Base-by-base conservation (phyloP, 1,140 invertebrate species). In the Trachelipus rathkii region DNA sequence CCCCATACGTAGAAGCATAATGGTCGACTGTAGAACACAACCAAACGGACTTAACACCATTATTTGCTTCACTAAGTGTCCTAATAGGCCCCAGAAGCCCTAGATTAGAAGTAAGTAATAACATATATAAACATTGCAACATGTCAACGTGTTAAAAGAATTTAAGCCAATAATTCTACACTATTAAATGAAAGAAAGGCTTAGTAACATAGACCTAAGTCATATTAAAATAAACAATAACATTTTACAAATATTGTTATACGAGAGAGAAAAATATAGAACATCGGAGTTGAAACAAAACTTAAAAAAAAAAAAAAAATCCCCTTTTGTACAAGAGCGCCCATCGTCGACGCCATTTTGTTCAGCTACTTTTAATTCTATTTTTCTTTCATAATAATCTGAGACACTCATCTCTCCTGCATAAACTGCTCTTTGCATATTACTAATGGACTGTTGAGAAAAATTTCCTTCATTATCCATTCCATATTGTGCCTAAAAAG, bases 381-480 rank as follows among this genome's bases (percentile, higher is more conserved):
- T 89, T 83, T 92, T 91, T n/a, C 91, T 88, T 82, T 94, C 91
- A 83, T 95, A 94, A 85, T 92, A 95, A 84, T 95, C 93, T 0
- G 90, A 88, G 0, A 94, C 91, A 11, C 91, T 91, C 85, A 96
- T 90, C 83, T 94, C 91, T 2, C 93, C 93, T 33, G 90, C 90
- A 84, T 91, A 92, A 10, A 95, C 93, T 72, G 93, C 93, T 68
- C 90, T 86, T 83, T 93, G 91, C 87, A 96, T 90, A 84, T 92
- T 92, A 33, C 89, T 90, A 0, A 93, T 89, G 73, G 92, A 93
- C 80, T 95, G 92, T 82, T 92, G 91, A 50, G 90, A 88, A 85
- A 92, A 93, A 45, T 91, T 92, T 45, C 90, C 90, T 81, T 92
- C 91, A 85, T 93, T 92, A 82, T n/a, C 92, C 93, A 95, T 95